Evolutionary conservation across 92 coral and sea anemone species (phyloP), one percentile per base, ranked within the genome.

Genomic region (Zoanthus gigantus): DNA sequence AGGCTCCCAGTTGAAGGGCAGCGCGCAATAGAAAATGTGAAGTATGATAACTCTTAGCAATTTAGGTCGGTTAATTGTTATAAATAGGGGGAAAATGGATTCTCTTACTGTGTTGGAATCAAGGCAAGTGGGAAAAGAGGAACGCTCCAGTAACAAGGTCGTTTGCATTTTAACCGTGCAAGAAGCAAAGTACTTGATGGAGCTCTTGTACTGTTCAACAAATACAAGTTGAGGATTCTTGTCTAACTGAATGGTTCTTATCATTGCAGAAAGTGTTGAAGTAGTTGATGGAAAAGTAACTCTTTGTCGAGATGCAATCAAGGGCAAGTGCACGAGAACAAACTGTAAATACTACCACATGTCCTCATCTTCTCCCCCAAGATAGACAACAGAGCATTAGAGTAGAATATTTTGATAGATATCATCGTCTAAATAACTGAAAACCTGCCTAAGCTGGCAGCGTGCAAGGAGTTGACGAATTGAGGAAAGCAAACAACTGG

Each of bases 231-330:
- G 13, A 44, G 34, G 18, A 11, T 17, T 45, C 47, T 42, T 74
- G 44, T 12, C 57, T 75, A 47, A 75, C 53, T 5, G 53, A 75
- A 9, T 69, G 42, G 74, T 69, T 79, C 16, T 56, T 57, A 72
- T 46, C 28, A 30, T 87, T 84, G 58, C 75, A 97, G 99, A 91
- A 79, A 93, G 88, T 97, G 98, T 97, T n/a, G 99, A 97, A 76
- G 95, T 97, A 9, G 79, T 97, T 71, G 96, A 97, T 91, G 99
- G 99, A 9, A 93, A 90, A 79, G 99, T 97, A 78, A 97, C 99
- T 48, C 89, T 97, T 68, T 97, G 99, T 90, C 89, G 98, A 44
- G 99, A 97, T 61, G 99, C 99, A 71, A 86, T 90, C 57, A 97
- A 97, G 89, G 99, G 99, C 23, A 97, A 95, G 85, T 97, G 99